phyloP scores from a whole-genome alignment of 2,888 invertebrate species.

The Euplagia quadripunctaria region DNA sequence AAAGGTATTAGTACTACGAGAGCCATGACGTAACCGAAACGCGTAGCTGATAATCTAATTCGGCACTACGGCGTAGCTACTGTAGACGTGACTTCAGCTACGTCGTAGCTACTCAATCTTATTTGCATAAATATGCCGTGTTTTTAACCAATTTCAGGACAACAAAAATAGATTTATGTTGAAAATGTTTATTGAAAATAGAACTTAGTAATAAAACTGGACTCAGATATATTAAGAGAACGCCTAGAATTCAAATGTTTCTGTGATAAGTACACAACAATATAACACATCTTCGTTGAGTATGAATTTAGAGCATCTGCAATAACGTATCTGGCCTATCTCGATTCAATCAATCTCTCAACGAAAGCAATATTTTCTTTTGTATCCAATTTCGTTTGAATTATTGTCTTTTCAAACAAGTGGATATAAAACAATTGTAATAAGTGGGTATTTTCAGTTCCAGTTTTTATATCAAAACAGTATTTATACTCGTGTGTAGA shows the following conservation, averaged over 20 bases:
- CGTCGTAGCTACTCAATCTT: slow-evolving; percentile 14
- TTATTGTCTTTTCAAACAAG: slow-evolving; percentile 58
- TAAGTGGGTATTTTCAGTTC: slow-evolving; percentile 18
- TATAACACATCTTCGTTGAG: not conserved
- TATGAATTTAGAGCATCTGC: not conserved
- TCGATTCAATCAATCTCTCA: slow-evolving; percentile 64
- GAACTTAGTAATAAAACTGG: not conserved
- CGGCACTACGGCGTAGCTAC: slow-evolving; percentile 13
- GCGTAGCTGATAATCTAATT: slow-evolving; percentile 19
- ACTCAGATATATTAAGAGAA: not conserved
- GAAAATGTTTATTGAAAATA: not conserved
- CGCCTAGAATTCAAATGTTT: not conserved
- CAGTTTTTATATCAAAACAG: not conserved
- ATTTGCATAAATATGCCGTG: not conserved
- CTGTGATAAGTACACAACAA: not conserved
- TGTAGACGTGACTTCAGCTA: slow-evolving; percentile 16
- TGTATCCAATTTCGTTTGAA: slow-evolving; percentile 65
- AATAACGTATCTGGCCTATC: slow-evolving; percentile 36
- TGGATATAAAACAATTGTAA: slow-evolving; percentile 43
- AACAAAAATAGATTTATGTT: not conserved
- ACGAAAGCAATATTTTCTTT: slow-evolving; percentile 63
- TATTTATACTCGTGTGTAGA: not conserved
- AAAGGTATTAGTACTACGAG: not conserved
- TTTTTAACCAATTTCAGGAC: not conserved
- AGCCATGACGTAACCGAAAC: slow-evolving; percentile 10